Evolutionary conservation across 2,113 vertebrate genomes (phyloP).

Genomic region (Egretta garzetta): DNA sequence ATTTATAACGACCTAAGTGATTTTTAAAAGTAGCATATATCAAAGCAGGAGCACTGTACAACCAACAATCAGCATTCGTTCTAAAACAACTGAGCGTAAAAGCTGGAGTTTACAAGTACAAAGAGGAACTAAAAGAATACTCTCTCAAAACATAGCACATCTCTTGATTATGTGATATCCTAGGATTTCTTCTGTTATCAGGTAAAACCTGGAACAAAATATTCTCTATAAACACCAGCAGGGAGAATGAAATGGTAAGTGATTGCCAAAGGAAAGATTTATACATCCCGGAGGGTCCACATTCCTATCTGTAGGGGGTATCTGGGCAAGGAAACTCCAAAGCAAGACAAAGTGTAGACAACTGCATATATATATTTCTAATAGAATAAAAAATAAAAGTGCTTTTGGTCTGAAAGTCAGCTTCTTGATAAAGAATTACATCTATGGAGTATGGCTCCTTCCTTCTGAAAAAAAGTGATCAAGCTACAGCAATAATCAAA

Average conservation of each 20-base stretch:
- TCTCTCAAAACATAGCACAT: neutral
- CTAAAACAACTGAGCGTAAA: conserved; percentile 10
- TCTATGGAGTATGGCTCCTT: neutral
- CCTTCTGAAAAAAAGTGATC: neutral
- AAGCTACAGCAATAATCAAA: neutral
- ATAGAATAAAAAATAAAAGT: neutral
- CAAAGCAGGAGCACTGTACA: neutral
- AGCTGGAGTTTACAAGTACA: neutral
- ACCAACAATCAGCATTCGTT: neutral
- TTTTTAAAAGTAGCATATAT: neutral
- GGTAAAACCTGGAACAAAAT: neutral
- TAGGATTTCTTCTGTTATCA: neutral
- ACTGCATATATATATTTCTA: neutral
- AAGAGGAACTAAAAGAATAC: neutral
- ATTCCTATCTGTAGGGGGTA: neutral
- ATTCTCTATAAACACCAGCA: neutral
- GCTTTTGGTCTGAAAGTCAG: neutral
- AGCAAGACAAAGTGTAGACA: neutral
- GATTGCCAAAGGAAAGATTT: neutral
- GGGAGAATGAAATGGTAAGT: neutral
- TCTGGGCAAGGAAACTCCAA: neutral
- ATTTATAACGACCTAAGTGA: neutral
- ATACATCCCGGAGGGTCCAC: neutral
- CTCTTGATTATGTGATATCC: neutral
- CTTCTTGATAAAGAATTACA: neutral